Base-by-base conservation (phyloP, 2,888 invertebrate genomes). In the Steinernema scapterisci region DNA sequence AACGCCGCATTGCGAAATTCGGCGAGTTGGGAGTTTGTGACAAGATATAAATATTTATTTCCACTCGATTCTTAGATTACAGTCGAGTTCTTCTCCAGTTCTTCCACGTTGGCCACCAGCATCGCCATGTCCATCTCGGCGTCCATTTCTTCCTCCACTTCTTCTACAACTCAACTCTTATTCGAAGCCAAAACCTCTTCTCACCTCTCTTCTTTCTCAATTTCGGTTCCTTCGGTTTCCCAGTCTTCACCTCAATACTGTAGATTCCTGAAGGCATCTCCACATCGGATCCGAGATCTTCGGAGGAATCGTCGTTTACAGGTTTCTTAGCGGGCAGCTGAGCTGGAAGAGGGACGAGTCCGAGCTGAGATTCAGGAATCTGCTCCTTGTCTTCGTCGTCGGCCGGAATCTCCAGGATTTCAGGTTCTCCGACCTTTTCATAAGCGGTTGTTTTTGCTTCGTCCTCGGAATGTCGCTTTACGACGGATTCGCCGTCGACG, bases 91-190 rank as follows among this genome's bases (percentile, higher is more conserved):
- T 27, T 63, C 31, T 27, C 16, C 31, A 63, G 38, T 27, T 63
- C 63, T 2, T 63, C 63, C 6, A 63, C 63, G 31, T 63, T 63
- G 31, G 63, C 63, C 38, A 63, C 31, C 63, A 63, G 16, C 1
- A 63, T 2, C 5, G 21, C 63, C 63, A 63, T 63, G 63, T 63
- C 63, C 31, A 31, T 31, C n/a, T 31, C 63, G 13, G 11, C 5
- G 3, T 63, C 63, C 11, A 63, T 9, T 6, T 31, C 5, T 16
- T 63, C 63, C 11, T 13, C 54, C 19, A 54, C 21, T 23, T 25
- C 54, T 11, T 54, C 54, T 54, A 13, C n/a, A 38, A 38, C 38
- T 9, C 13, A 7, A 16, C 13, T 16, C 5, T 19, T 48, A 48
- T 7, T 13, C 13, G 13, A 3, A 48, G 3, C 48, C 48, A n/a